Percentiles rank a stretch among this genome's conserved stretches.
Evolutionary conservation across 2,888 invertebrate genomes (phyloP).

Genomic region (Carterocephalus palaemon): DNA sequence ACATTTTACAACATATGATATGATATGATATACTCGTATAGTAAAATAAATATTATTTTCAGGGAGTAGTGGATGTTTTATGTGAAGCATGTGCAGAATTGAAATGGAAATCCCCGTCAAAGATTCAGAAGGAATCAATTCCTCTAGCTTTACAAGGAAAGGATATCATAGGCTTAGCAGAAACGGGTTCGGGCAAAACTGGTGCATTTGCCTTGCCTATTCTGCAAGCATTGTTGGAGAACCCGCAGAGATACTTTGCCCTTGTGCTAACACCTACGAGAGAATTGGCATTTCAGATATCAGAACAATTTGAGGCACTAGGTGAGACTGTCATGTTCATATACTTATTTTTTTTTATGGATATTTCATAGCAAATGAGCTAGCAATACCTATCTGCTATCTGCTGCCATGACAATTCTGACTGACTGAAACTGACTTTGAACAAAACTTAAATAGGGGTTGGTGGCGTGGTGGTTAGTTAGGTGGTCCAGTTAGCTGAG

Average conservation of each 20-base stretch:
- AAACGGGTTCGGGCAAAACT: constrained; percentile 97
- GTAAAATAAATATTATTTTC: constrained; percentile 25
- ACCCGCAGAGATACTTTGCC: constrained; percentile 96
- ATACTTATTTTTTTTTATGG: no score
- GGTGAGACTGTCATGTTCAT: constrained; percentile 74
- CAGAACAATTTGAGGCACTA: constrained; percentile 98
- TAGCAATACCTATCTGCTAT: no score
- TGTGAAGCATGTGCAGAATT: constrained; percentile 94
- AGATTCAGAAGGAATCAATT: constrained; percentile 96
- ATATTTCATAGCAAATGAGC: no score
- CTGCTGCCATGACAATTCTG: no score
- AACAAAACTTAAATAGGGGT: no score
- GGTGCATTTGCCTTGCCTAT: constrained; percentile 99
- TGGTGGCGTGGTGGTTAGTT: no score
- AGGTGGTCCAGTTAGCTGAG: no score
- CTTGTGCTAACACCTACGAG: constrained; percentile 96
- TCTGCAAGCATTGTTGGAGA: constrained; percentile 91
- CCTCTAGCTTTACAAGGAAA: constrained; percentile 93
- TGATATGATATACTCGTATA: no score
- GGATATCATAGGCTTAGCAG: constrained; percentile 82
- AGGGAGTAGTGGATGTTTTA: constrained; percentile 94
- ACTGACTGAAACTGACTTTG: no score
- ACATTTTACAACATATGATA: no score
- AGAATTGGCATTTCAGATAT: constrained; percentile 98
- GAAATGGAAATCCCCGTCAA: constrained; percentile 96